Percentiles rank a stretch among this genome's conserved stretches.
phyloP scores from a whole-genome alignment of 2,113 vertebrate genomes.

The Oncorhynchus keta region DNA sequence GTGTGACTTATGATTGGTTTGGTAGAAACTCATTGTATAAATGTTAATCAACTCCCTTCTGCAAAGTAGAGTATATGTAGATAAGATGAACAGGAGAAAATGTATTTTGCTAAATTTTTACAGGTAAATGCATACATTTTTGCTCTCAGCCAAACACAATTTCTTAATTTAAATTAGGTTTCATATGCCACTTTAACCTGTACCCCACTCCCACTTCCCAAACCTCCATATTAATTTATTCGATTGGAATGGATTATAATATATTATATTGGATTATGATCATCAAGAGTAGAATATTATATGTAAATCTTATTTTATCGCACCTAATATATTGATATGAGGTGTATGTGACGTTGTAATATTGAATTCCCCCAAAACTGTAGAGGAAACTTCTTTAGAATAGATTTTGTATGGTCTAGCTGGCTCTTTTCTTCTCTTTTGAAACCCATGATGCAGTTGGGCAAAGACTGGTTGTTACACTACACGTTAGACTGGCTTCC shows the following conservation, averaged over 20 bases:
- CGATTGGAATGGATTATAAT: constrained; percentile 56
- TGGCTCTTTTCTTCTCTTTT: constrained; percentile 43
- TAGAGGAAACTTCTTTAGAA: constrained; percentile 30
- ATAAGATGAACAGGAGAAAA: constrained; percentile 73
- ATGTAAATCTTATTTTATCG: constrained; percentile 53
- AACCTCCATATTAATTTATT: constrained; percentile 56
- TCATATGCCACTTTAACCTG: constrained; percentile 18
- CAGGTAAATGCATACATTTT: constrained; percentile 58
- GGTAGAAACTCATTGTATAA: constrained; percentile 71
- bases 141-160: constrained; percentile 55
- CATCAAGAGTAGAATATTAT: constrained; percentile 40
- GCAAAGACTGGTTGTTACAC: constrained; percentile 23
- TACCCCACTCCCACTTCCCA: constrained; percentile 39
- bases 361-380: constrained; percentile 34
- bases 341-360: constrained; percentile 48
- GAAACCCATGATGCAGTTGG: constrained; percentile 18
- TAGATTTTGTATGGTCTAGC: constrained; percentile 44
- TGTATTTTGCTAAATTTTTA: constrained; percentile 84
- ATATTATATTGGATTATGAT: constrained; percentile 54
- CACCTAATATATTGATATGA: constrained; percentile 54
- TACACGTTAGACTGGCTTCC: constrained; percentile 35
- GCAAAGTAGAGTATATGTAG: constrained; percentile 75
- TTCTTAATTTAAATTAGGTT: constrained; percentile 55
- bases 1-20: constrained; percentile 67
- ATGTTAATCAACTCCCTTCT: constrained; percentile 71